Evolutionary conservation across 1,140 invertebrate genomes (phyloP).

Genomic region (Lethrus apterus): DNA sequence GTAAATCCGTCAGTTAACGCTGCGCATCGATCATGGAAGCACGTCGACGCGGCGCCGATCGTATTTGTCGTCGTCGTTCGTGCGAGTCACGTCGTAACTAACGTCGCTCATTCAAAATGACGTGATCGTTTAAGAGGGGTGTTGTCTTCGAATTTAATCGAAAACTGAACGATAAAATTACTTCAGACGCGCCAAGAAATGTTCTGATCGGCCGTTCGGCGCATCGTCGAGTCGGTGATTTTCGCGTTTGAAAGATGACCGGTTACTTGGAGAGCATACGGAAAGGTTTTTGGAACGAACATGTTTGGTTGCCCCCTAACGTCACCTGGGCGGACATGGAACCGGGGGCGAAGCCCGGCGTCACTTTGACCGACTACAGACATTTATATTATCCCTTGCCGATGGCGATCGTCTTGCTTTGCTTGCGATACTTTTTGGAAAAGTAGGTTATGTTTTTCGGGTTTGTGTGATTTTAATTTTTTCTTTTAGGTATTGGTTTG

Average conservation of each 20-base stretch:
- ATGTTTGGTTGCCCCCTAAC: conserved; percentile 81
- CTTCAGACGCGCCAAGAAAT: no score
- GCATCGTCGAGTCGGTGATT: no score
- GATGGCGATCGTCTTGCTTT: conserved; percentile 64
- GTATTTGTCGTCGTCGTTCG: no score
- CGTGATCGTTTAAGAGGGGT: no score
- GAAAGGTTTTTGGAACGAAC: conserved; percentile 68
- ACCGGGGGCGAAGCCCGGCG: conserved; percentile 62
- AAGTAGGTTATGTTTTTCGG: conserved; percentile 50
- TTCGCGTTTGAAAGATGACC: conserved; percentile 7
- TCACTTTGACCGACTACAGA: conserved; percentile 69
- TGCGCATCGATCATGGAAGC: no score
- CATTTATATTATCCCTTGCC: conserved; percentile 73
- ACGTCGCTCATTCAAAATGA: no score
- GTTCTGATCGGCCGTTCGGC: no score
- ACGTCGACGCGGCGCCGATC: no score
- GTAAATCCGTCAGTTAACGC: no score
- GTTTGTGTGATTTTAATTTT: conserved; percentile 18
- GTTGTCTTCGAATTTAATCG: no score
- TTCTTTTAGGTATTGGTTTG: conserved; percentile 60
- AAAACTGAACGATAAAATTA: no score
- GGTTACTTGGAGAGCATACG: conserved; percentile 30
- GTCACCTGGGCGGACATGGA: conserved; percentile 77
- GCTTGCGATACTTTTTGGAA: conserved; percentile 66
- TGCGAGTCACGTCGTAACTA: no score